Base-by-base conservation (phyloP, 2,888 invertebrate genomes). In the Chloromyia formosa region DNA sequence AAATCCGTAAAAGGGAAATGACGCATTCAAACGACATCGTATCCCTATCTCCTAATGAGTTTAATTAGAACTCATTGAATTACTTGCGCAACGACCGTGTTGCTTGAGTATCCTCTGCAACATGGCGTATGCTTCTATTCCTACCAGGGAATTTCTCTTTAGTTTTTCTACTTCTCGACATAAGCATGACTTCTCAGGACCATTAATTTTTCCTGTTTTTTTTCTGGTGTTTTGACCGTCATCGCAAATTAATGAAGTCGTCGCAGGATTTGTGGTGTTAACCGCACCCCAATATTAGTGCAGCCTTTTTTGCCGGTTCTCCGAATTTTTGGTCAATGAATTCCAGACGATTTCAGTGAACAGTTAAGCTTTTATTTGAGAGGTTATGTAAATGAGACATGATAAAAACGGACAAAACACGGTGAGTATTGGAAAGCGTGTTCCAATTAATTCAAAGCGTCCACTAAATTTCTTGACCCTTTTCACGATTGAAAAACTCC, bases 161-260 rank as follows among this genome's bases (percentile, higher is more conserved):
- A 16, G n/a, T 18, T 62, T 4, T 23, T 66, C 16, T 12, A 12
- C 9, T 16, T 49, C 16, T 22, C 49, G 22, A 20, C 20, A 10
- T 22, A n/a, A 10, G 27, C 27, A 4, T 4, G 7, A 35, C 27
- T 35, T 35, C 27, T 7, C 27, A 4, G 27, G 7, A 35, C 27
- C 27, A 35, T 35, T 35, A 35, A 35, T 35, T 35, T 35, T 66
- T 20, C 23, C 9, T 49, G 18, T 42, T 42, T 16, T 27, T 42
- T n/a, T 40, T 62, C 42, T 35, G 20, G 16, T 18, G 42, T 49
- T 49, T 49, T 49, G 56, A 66, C 66, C 22, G 35, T 66, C 49
- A 45, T 66, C 14, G 45, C 66, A 45, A 49, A 49, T 66, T 66
- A 49, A 66, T 66, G 66, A 66, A 66, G 66, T 49, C 66, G 10